A percentile compares a stretch with the other conserved stretches of the same genome.
phyloP scores from a whole-genome alignment of 2,113 vertebrate species.

The Pelecanoides urinatrix region DNA sequence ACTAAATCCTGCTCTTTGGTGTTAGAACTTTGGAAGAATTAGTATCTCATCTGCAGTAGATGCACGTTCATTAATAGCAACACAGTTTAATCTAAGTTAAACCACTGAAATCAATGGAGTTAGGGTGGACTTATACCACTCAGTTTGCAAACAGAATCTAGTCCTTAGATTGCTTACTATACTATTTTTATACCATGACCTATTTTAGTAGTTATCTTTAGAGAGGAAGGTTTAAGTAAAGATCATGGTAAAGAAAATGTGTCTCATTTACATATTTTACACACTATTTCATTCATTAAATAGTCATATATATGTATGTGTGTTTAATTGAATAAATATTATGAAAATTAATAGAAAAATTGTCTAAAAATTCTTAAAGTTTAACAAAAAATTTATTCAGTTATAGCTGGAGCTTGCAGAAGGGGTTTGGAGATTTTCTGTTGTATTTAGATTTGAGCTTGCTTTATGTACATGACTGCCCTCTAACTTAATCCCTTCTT shows the following conservation, averaged over 20 bases:
- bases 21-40: not conserved
- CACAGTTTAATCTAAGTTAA: not conserved
- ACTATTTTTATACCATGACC: constrained; percentile 58
- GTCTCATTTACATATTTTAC: not conserved
- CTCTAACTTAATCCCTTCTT: not conserved
- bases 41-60: not conserved
- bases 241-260: not conserved
- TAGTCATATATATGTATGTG: too few relatives aligned
- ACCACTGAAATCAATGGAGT: not conserved
- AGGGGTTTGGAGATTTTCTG: not conserved
- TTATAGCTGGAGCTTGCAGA: not conserved
- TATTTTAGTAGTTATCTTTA: constrained; percentile 49
- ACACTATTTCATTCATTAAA: not conserved
- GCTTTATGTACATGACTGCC: not conserved
- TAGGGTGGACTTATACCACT: not conserved
- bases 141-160: not conserved
- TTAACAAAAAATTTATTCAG: not conserved
- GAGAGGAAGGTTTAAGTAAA: constrained; percentile 13
- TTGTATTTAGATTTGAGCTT: not conserved
- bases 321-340: not conserved
- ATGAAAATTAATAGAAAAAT: not conserved
- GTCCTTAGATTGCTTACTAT: constrained; percentile 7
- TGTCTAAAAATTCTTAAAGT: not conserved
- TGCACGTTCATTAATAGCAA: not conserved
- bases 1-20: not conserved